Conservation (phyloP, 2,113 vertebrate genomes). For the Albula glossodonta region DNA sequence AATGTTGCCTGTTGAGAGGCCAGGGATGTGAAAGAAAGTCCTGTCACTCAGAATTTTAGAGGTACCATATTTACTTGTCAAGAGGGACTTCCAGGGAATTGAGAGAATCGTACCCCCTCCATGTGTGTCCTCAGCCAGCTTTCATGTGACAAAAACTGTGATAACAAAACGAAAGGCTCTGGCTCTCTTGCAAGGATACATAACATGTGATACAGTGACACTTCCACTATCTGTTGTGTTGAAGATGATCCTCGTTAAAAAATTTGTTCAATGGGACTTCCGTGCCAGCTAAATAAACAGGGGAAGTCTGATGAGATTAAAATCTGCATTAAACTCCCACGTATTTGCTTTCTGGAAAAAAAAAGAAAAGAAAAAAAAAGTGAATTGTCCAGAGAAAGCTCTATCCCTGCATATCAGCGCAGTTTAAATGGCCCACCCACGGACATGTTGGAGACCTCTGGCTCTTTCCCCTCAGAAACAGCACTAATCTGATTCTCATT, state of each 20-base stretch:
- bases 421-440: not conserved
- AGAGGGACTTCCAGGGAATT: not conserved
- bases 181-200: not conserved
- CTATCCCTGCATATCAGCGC: not conserved
- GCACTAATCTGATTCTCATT: not conserved
- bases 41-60: conserved; percentile 25
- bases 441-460: not conserved
- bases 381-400: not conserved
- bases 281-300: not conserved
- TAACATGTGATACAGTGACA: not conserved
- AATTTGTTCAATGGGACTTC: not conserved
- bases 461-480: not conserved
- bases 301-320: no score
- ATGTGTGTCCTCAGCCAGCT: conserved; percentile 7
- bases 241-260: not conserved
- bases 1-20: conserved; percentile 22
- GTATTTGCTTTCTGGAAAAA: not conserved
- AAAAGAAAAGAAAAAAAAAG: not conserved
- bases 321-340: not conserved
- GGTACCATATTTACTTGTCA: conserved; percentile 22
- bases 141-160: not conserved
- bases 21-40: conserved; percentile 25
- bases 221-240: not conserved
- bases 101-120: not conserved
- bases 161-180: not conserved